Conservation (phyloP, 1,140 invertebrate genomes). For the Ladona fulva region DNA sequence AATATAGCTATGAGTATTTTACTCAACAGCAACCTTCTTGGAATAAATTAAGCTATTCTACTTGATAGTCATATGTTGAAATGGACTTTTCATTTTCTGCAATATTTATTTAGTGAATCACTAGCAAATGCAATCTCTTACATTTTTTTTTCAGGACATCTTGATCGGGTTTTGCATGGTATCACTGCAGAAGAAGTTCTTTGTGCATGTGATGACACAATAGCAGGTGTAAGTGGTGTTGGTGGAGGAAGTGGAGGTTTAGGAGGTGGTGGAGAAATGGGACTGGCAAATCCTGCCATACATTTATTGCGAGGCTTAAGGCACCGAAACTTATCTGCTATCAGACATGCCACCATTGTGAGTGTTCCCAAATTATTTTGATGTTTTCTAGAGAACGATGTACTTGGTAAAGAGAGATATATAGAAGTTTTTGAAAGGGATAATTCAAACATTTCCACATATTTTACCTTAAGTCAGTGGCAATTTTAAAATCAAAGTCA, state of each 20-base stretch:
- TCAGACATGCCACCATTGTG: constrained; percentile 65
- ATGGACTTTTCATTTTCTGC: too few species aligned
- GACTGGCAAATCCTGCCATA: constrained; percentile 83
- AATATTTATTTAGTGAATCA: too few species aligned
- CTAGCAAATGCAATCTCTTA: background rate
- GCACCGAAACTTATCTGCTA: constrained; percentile 89
- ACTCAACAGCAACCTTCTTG: too few species aligned
- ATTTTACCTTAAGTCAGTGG: too few species aligned
- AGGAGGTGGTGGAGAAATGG: constrained; percentile 55
- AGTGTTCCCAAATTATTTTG: background rate
- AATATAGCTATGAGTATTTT: too few species aligned
- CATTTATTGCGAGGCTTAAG: constrained; percentile 85
- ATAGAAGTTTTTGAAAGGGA: too few species aligned
- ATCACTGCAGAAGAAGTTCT: constrained; percentile 94
- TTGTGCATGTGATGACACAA: constrained; percentile 88
- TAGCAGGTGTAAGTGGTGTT: constrained; percentile 38
- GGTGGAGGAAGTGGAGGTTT: constrained; percentile 36
- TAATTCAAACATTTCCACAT: too few species aligned
- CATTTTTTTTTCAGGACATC: constrained; percentile 51
- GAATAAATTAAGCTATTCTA: too few species aligned
- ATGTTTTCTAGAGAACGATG: background rate
- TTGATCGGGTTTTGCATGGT: constrained; percentile 91
- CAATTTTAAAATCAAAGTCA: too few species aligned
- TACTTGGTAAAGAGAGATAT: too few species aligned
- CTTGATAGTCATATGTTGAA: too few species aligned